phyloP scores from a whole-genome alignment of 1,140 invertebrate genomes.

The Drosophila trapezifrons region DNA sequence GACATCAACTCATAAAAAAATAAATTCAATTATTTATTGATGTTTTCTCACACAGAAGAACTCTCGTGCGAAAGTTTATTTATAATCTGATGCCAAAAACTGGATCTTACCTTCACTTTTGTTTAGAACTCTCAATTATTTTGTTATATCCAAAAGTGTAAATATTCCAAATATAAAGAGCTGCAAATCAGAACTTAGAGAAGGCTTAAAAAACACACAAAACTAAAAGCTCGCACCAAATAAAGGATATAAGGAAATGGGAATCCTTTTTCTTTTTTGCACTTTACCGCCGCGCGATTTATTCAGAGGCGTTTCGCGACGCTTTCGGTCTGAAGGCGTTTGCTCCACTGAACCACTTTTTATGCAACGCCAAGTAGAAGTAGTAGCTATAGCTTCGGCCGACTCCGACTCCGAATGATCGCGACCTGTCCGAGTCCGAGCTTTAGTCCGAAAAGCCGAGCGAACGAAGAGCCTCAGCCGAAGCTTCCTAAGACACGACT shows the following conservation, averaged over 20 bases:
- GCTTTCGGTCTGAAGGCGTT: conserved; percentile 75
- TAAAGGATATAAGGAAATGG: conserved; percentile 17
- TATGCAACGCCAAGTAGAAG: conserved; percentile 75
- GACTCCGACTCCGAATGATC: conserved; percentile 18
- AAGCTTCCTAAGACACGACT: conserved; percentile 12
- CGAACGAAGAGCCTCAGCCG: conserved; percentile 14
- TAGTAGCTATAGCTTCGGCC: conserved; percentile 40
- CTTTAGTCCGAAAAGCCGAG: conserved; percentile 13
- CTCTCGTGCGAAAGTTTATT: conserved; percentile 21
- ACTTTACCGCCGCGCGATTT: conserved; percentile 64
- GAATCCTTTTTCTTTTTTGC: conserved; percentile 31
- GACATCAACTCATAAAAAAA: conserved; percentile 7
- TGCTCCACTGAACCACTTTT: conserved; percentile 83
- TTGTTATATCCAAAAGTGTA: conserved; percentile 28
- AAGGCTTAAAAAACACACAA: conserved; percentile 3
- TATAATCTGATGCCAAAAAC: conserved; percentile 26
- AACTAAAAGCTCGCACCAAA: conserved; percentile 3
- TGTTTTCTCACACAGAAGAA: conserved; percentile 7
- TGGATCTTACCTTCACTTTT: conserved; percentile 45
- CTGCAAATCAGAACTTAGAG: conserved; percentile 12
- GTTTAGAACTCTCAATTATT: conserved; percentile 27
- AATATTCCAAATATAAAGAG: conserved; percentile 21
- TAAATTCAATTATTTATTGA: conserved; percentile 18
- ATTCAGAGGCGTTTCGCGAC: conserved; percentile 46
- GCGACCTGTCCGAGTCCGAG: conserved; percentile 15